These are phyloP conservation scores for Callimorpha dominula DNA, from an alignment of 2,888 invertebrate species.

Conservation along the genomic window DNA sequence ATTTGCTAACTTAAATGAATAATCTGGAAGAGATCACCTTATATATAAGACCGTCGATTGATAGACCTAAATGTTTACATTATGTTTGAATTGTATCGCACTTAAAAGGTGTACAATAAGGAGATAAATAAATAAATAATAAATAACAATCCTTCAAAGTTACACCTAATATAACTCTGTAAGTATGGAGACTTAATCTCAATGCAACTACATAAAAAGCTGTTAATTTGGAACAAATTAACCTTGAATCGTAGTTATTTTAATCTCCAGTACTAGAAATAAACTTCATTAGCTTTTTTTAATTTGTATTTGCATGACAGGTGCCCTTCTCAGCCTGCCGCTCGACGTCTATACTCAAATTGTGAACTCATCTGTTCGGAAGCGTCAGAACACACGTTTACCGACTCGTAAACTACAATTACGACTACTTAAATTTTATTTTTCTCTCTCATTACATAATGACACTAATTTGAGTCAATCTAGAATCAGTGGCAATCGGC, in stretches of 20 bases:
- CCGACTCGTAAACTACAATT: conserved; percentile 5
- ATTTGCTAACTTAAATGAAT: too few relatives aligned
- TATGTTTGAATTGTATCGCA: too few relatives aligned
- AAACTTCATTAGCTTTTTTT: neutral
- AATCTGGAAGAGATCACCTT: too few relatives aligned
- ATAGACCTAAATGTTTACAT: too few relatives aligned
- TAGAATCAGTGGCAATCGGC: neutral
- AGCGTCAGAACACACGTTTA: neutral
- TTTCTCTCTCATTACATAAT: conserved; percentile 1
- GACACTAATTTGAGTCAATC: neutral
- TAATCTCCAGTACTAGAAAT: neutral
- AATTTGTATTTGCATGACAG: neutral
- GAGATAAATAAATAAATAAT: too few relatives aligned
- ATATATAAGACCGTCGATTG: too few relatives aligned
- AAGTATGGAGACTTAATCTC: too few relatives aligned
- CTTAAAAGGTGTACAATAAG: too few relatives aligned
- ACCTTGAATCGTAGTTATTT: neutral
- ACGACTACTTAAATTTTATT: conserved; percentile 3
- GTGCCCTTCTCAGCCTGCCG: neutral
- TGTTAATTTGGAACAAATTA: too few relatives aligned
- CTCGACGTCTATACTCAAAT: neutral
- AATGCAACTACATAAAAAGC: too few relatives aligned
- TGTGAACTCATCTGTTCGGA: neutral
- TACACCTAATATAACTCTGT: too few relatives aligned
- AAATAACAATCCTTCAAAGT: too few relatives aligned